phyloP scores from a whole-genome alignment of 2,888 invertebrate genomes.

The Limnephilus marmoratus region DNA sequence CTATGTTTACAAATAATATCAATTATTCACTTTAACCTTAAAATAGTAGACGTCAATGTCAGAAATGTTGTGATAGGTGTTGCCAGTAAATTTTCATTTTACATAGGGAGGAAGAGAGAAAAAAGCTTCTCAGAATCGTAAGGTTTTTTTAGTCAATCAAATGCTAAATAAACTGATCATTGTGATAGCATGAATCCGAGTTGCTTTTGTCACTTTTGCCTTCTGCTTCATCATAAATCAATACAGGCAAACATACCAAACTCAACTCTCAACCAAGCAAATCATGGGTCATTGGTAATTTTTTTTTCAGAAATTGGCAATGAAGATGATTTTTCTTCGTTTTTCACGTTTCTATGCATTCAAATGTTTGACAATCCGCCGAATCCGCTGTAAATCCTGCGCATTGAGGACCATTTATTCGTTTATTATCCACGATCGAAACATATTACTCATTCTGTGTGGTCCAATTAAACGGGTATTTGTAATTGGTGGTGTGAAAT shows the following conservation, averaged over 20 bases:
- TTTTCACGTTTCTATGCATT: not conserved
- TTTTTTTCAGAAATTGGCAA: not conserved
- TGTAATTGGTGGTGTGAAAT: not conserved
- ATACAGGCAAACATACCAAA: no score
- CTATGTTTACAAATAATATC: not conserved
- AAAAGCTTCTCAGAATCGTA: no score
- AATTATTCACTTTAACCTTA: not conserved
- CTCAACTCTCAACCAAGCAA: not conserved
- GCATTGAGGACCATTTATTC: not conserved
- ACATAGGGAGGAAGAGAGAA: not conserved
- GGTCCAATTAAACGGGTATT: not conserved
- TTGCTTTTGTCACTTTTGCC: no score
- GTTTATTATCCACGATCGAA: not conserved
- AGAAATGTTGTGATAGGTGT: not conserved
- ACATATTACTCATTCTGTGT: not conserved
- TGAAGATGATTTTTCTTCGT: not conserved
- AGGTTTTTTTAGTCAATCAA: no score
- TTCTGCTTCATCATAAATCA: no score
- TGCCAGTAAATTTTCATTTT: not conserved
- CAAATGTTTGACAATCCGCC: not conserved
- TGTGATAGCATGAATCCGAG: no score
- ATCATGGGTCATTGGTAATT: not conserved
- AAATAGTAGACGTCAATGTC: not conserved
- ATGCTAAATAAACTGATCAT: no score
- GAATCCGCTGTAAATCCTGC: no score